Evolutionary conservation across 2,797 vertebrate genomes (phyloP).

Genomic region (Xiphophorus birchmanni): DNA sequence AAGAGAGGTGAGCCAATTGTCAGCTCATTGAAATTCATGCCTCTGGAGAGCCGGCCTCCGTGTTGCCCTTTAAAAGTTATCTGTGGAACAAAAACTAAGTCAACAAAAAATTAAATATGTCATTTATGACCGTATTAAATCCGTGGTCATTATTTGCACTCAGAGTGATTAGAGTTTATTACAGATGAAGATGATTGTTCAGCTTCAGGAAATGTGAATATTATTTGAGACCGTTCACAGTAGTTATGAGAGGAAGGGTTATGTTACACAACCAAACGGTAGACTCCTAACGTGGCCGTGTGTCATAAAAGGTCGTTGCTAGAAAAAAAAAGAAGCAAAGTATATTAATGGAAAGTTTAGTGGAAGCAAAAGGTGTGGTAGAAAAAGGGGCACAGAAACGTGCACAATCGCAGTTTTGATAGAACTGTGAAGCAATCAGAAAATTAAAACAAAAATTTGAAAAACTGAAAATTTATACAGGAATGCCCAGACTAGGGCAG

Average conservation of each 20-base stretch:
- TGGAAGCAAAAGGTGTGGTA: not conserved
- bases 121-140: not conserved
- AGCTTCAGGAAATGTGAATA: not conserved
- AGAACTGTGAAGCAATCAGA: no score
- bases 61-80: constrained; percentile 59
- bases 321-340: not conserved
- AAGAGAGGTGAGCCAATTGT: constrained; percentile 36
- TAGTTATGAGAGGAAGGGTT: not conserved
- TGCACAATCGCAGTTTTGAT: not conserved
- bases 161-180: not conserved
- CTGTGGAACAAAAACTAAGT: constrained; percentile 50
- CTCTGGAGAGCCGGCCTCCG: constrained; percentile 45
- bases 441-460: no score
- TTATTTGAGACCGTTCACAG: not conserved
- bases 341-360: not conserved
- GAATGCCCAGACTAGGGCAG: no score
- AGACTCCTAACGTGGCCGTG: not conserved
- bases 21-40: constrained; percentile 57
- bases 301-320: not conserved
- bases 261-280: not conserved
- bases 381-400: not conserved
- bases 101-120: constrained; percentile 15
- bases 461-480: no score
- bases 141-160: not conserved
- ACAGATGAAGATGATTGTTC: not conserved